These are phyloP conservation scores for Ichneumoninae sp. DNA, from an alignment of 2,888 invertebrate species.

Conservation along the genomic window DNA sequence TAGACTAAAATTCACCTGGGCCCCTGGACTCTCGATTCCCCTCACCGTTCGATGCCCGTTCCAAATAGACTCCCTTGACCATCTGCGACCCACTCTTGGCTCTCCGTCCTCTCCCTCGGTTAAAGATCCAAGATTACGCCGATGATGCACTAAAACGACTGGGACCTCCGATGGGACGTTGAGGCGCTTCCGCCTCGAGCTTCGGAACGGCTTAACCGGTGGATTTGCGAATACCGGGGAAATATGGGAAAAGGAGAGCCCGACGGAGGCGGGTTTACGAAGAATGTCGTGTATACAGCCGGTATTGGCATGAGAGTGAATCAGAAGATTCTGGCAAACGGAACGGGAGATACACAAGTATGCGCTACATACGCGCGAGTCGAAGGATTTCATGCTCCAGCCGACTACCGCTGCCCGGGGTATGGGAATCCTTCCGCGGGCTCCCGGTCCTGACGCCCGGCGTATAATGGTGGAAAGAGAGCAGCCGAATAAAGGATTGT, in stretches of 20 bases:
- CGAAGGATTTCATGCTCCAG: background rate
- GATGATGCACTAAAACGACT: background rate
- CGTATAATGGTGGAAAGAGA: background rate
- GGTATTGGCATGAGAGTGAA: slow-evolving; percentile 8
- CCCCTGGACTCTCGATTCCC: too few relatives aligned
- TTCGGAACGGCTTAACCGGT: background rate
- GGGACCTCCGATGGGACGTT: background rate
- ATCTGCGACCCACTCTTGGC: background rate
- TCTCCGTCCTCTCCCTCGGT: background rate
- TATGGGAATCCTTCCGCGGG: slow-evolving; percentile 8
- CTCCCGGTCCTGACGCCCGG: background rate
- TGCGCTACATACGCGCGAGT: slow-evolving; percentile 5
- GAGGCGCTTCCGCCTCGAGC: background rate
- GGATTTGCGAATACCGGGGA: background rate
- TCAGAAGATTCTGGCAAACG: slow-evolving; percentile 25
- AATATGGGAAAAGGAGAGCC: background rate
- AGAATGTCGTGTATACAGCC: slow-evolving; percentile 5
- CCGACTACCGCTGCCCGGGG: background rate
- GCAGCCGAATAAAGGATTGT: slow-evolving; percentile 23
- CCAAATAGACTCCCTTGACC: background rate
- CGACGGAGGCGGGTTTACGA: background rate
- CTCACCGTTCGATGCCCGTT: background rate
- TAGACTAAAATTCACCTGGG: too few relatives aligned
- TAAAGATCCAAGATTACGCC: background rate
- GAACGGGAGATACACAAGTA: slow-evolving; percentile 3